A percentile compares a stretch with the other conserved stretches of the same genome.
Evolutionary conservation across 2,888 invertebrate species (phyloP).

Genomic region (Eupithecia dodoneata): DNA sequence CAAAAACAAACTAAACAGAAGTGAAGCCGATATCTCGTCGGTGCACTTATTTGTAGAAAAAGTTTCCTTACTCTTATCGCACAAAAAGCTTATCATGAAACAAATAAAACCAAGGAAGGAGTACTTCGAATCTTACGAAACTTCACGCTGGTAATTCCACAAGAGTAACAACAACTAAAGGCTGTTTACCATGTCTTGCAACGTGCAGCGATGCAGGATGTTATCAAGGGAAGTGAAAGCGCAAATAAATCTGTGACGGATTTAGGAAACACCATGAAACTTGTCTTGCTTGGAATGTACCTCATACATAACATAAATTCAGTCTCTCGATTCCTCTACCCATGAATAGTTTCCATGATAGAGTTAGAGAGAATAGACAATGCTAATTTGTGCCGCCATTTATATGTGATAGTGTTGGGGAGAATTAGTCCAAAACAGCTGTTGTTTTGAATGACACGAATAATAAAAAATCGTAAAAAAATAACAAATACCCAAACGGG

Average conservation of each 20-base stretch:
- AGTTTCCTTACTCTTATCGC: slow-evolving; percentile 1
- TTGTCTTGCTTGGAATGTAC: background rate
- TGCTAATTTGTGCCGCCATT: too few relatives aligned
- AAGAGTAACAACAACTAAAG: background rate
- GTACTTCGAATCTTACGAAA: background rate
- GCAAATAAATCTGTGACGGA: slow-evolving; percentile 10
- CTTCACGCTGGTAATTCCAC: background rate
- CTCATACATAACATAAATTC: background rate
- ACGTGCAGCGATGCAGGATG: slow-evolving; percentile 10
- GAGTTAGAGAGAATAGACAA: background rate
- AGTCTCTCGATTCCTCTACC: background rate
- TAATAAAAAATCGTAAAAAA: too few relatives aligned
- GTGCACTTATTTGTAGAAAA: background rate
- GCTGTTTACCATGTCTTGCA: slow-evolving; percentile 4
- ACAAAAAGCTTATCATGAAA: slow-evolving; percentile 4
- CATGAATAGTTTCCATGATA: background rate
- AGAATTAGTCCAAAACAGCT: background rate
- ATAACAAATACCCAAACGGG: too few relatives aligned
- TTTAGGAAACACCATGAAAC: slow-evolving; percentile 10
- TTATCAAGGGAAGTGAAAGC: slow-evolving; percentile 26
- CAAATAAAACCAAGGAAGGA: background rate
- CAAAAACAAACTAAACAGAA: background rate
- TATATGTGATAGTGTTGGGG: too few relatives aligned
- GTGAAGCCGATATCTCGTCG: background rate
- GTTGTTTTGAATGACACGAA: background rate